These are phyloP conservation scores for Chrosomus eos DNA, from an alignment of 2,797 vertebrate genomes.

Conservation along the genomic window DNA sequence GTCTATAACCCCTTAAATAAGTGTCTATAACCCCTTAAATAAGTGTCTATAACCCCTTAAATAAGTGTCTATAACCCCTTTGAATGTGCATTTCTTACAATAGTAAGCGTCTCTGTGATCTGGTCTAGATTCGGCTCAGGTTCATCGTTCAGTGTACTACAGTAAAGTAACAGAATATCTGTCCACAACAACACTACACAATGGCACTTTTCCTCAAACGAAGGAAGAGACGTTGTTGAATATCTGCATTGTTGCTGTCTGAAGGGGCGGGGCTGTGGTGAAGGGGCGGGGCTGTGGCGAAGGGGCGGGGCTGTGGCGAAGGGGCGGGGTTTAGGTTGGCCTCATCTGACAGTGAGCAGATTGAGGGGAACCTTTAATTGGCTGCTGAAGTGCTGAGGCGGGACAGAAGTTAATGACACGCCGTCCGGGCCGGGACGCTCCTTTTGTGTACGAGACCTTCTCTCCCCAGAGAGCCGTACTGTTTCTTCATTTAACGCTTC, in stretches of 20 bases:
- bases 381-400: slow-evolving; percentile 58
- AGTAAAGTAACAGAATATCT: background rate
- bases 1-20: too few relatives aligned
- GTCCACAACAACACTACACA: background rate
- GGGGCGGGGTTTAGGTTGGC: background rate
- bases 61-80: too few relatives aligned
- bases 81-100: background rate
- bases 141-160: background rate
- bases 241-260: background rate
- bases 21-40: too few relatives aligned
- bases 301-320: slow-evolving; percentile 8
- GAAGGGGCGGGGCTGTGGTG: background rate
- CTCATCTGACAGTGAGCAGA: slow-evolving; percentile 21
- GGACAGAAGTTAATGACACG: slow-evolving; percentile 60
- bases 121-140: background rate
- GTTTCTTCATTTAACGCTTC: slow-evolving; percentile 73
- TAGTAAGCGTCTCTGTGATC: background rate
- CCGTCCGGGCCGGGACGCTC: slow-evolving; percentile 56
- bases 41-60: background rate
- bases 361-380: slow-evolving; percentile 59
- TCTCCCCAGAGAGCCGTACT: slow-evolving; percentile 62
- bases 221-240: background rate
- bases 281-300: background rate
- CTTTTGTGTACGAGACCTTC: slow-evolving; percentile 60
- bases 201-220: background rate